Evolutionary conservation across 64 coral and sea anemone species (phyloP), one percentile per base, ranked within the genome.

Genomic region (Pocillopora damicornis): DNA sequence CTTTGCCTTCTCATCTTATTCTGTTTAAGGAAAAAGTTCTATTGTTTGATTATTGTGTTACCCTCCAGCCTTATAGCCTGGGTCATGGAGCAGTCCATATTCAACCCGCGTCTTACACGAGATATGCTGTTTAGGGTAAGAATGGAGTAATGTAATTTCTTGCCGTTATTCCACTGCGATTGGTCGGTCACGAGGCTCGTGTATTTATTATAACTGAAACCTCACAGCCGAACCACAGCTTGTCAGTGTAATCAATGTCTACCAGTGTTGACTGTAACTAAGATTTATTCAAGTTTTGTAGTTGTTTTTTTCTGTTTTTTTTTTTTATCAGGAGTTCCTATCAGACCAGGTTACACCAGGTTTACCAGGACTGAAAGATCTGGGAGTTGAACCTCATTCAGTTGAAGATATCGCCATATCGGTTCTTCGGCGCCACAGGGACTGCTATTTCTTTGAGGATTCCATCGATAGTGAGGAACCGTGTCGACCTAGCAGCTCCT

Each of bases 61-160:
- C 35, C 26, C 86, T 79, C 13, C 66, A 98, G 96, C 22, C 12
- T 88, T 17, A 4, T 98, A 34, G 96, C 96, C 76, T 95, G 93
- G 93, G 93, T 37, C 60, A 73, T 92, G 72, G 96, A 98, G 60
- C 79, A 91, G 87, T 91, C 89, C 74, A 88, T 98, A 78, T 98
- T 94, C 73, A 86, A 87, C 73, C 96, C 96, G 71, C 87, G 96
- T 9, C 93, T 98, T 15, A 98, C 96, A 65, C 86, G 96, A 87
- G 96, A 98, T 80, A 94, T 98, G 30, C 88, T 98, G 56, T 92
- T 82, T 37, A 98, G 96, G 84, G 96, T 98, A 90, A 87, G 96
- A 74, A 79, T 16, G 67, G 22, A 22, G 67, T 6, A 51, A 51
- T 51, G 42, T 4, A 51, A 51, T 51, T 51, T 51, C 42, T 1